Evolutionary conservation across 2,888 invertebrate genomes (phyloP).

Genomic region (Mesorhabditis belari): DNA sequence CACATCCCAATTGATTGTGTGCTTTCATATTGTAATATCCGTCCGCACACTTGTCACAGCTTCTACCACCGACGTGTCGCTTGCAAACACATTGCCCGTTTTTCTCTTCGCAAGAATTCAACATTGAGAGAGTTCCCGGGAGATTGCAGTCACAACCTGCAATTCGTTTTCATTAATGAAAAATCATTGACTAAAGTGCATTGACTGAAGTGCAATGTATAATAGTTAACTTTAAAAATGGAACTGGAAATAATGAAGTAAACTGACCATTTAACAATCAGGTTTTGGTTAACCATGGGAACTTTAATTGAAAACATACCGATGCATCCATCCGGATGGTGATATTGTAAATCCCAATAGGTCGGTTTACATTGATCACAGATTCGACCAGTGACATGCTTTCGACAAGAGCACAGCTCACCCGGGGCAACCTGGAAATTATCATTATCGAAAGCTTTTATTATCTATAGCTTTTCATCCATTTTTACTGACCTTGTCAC

Average conservation of each 20-base stretch:
- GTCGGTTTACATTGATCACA: constrained; percentile 87
- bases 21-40: constrained; percentile 79
- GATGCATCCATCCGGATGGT: constrained; percentile 84
- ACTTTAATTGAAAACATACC: constrained; percentile 59
- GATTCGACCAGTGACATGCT: constrained; percentile 83
- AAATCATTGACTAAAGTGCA: too few species aligned
- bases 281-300: too few species aligned
- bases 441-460: constrained; percentile 62
- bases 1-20: constrained; percentile 82
- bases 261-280: background rate
- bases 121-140: constrained; percentile 79
- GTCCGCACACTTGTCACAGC: constrained; percentile 77
- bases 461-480: background rate
- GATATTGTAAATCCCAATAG: constrained; percentile 83
- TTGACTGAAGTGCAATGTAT: too few species aligned
- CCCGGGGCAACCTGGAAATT: constrained; percentile 64
- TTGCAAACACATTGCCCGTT: constrained; percentile 90
- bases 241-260: background rate
- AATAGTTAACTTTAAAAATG: too few species aligned
- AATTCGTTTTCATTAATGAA: constrained; percentile 20
- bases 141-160: constrained; percentile 77
- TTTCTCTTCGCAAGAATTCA: constrained; percentile 71
- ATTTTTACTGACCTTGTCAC: constrained; percentile 67
- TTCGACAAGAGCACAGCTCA: constrained; percentile 89
- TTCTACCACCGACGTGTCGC: constrained; percentile 67